A percentile compares a stretch with the other conserved stretches of the same genome.
phyloP scores from a whole-genome alignment of 1,140 invertebrate species.

The Telenomus remus region DNA sequence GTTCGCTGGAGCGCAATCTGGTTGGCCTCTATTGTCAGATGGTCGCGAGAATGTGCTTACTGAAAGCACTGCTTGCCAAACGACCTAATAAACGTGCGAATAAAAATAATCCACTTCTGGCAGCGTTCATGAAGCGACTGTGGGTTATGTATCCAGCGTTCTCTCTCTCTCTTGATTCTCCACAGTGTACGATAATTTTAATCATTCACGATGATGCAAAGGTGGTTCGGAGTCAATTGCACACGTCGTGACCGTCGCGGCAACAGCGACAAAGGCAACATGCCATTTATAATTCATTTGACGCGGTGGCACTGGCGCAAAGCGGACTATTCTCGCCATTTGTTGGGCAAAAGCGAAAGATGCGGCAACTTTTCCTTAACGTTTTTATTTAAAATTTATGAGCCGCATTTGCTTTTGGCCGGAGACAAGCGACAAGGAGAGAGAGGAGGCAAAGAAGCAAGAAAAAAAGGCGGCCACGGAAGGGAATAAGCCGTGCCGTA shows the following conservation, averaged over 20 bases:
- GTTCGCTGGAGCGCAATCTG: too few species aligned
- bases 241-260: slow-evolving; percentile 19
- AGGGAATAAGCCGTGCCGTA: neutral
- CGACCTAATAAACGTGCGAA: too few species aligned
- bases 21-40: too few species aligned
- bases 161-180: too few species aligned
- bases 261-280: slow-evolving; percentile 46
- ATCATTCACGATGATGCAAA: too few species aligned
- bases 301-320: slow-evolving; percentile 25
- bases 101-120: too few species aligned
- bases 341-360: slow-evolving; percentile 15
- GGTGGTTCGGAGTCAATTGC: slow-evolving; percentile 5
- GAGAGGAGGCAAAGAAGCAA: neutral
- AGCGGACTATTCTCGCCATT: slow-evolving; percentile 35
- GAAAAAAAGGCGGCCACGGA: neutral
- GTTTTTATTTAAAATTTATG: slow-evolving; percentile 38
- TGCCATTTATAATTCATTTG: slow-evolving; percentile 60
- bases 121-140: too few species aligned
- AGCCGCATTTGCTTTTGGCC: slow-evolving; percentile 1
- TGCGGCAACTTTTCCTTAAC: slow-evolving; percentile 17
- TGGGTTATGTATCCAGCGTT: too few species aligned
- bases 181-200: too few species aligned
- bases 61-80: too few species aligned
- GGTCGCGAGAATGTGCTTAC: too few species aligned
- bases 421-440: slow-evolving; percentile 5